A percentile compares a stretch with the other conserved stretches of the same genome.
Evolutionary conservation across 2,888 invertebrate genomes (phyloP).

Genomic region (Chesias legatella): DNA sequence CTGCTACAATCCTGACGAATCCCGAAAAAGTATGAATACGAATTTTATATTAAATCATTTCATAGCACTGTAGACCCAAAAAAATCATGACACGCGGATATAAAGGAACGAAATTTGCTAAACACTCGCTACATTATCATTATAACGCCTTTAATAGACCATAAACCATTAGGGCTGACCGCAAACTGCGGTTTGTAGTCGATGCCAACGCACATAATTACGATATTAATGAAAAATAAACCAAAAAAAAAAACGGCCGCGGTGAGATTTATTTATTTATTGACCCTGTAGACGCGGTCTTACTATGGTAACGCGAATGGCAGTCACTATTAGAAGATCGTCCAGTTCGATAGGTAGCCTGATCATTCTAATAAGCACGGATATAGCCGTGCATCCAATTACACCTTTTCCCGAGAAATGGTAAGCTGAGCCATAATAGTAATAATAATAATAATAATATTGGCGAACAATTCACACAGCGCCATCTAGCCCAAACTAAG

Average conservation of each 20-base stretch:
- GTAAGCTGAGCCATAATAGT: no score
- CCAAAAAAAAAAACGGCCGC: constrained; percentile 64
- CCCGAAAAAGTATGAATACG: no score
- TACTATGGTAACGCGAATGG: constrained; percentile 42
- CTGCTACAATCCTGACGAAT: no score
- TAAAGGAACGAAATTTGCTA: constrained; percentile 31
- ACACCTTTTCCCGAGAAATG: no score
- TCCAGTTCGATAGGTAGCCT: no score
- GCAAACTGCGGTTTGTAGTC: constrained; percentile 72
- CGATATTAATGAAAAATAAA: constrained; percentile 65
- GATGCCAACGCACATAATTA: constrained; percentile 71
- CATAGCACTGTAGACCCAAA: no score
- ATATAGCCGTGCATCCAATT: no score
- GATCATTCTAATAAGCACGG: no score
- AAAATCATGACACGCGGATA: constrained; percentile 39
- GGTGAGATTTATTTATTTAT: constrained; percentile 74
- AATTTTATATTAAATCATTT: no score
- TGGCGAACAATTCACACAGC: no score
- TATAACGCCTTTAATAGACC: constrained; percentile 75
- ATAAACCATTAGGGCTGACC: constrained; percentile 66
- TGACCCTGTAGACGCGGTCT: constrained; percentile 46
- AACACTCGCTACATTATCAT: constrained; percentile 54
- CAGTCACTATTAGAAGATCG: constrained; percentile 20
- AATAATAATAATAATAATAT: no score
- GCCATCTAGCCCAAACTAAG: no score